Evolutionary conservation across 2,888 invertebrate species (phyloP).

Genomic region (Tachina lurida): DNA sequence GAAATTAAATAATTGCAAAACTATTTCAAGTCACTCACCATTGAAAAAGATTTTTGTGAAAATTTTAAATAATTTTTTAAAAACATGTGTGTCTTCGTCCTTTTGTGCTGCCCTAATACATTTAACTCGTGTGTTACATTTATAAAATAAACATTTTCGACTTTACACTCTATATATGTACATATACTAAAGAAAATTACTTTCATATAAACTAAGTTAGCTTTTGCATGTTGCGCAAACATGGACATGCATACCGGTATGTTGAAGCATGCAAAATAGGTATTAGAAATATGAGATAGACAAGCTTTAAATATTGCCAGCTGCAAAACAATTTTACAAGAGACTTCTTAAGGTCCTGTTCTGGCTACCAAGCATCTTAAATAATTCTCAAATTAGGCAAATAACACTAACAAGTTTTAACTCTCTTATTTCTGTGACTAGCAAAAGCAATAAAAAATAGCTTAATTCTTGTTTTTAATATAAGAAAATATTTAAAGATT

Average conservation of each 20-base stretch:
- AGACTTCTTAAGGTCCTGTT: no score
- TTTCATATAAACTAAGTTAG: constrained; percentile 5
- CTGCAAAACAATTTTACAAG: background rate
- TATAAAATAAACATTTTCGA: constrained; percentile 47
- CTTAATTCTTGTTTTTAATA: no score
- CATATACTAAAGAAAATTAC: constrained; percentile 22
- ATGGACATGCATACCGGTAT: constrained; percentile 27
- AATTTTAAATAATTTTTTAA: background rate
- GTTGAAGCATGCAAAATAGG: constrained; percentile 32
- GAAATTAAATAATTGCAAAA: background rate
- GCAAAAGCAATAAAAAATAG: no score
- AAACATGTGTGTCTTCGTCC: background rate
- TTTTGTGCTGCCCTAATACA: background rate
- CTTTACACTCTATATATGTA: constrained; percentile 17
- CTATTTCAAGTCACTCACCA: no score
- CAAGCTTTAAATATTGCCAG: background rate
- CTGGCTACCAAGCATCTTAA: no score
- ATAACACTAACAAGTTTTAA: no score
- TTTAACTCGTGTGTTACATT: background rate
- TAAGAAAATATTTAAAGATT: no score
- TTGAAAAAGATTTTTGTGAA: no score
- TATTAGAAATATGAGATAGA: constrained; percentile 9
- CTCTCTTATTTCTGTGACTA: no score
- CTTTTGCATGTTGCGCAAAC: background rate
- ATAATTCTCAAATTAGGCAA: no score